Percentiles rank a stretch among this genome's conserved stretches.
Conservation (phyloP, 2,113 vertebrate genomes). For the Nothocercus nigrocapillus region DNA sequence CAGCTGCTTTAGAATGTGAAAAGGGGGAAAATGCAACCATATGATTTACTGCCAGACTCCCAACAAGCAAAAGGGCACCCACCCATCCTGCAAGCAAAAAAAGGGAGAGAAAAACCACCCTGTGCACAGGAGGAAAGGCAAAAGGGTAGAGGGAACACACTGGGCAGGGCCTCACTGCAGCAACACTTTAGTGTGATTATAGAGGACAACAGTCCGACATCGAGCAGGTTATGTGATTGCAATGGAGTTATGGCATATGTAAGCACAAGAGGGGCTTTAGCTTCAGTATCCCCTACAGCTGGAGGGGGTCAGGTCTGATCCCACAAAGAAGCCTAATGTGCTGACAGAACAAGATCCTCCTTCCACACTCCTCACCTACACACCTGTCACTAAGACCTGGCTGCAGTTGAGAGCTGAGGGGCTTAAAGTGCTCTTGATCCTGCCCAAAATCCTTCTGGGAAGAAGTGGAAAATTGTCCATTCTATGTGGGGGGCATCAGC, state of each 20-base stretch:
- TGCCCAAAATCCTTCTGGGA: not conserved
- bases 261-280: not conserved
- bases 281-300: not conserved
- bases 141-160: not conserved
- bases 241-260: not conserved
- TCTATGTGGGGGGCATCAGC: not conserved
- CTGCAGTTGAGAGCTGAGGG: not conserved
- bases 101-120: conserved; percentile 31
- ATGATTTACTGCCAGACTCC: conserved; percentile 44
- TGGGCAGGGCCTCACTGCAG: not conserved
- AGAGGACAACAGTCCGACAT: not conserved
- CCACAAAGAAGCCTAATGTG: accelerated
- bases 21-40: not conserved
- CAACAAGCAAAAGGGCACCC: conserved; percentile 8
- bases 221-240: not conserved
- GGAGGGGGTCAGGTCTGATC: not conserved
- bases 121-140: not conserved
- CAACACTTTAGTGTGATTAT: not conserved
- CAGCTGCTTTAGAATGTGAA: conserved; percentile 14
- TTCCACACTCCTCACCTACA: not conserved
- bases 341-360: not conserved
- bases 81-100: conserved; percentile 2
- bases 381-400: not conserved
- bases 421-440: not conserved
- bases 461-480: not conserved